Evolutionary conservation across 2,888 invertebrate species (phyloP).

Genomic region (Apotomis betuletana): DNA sequence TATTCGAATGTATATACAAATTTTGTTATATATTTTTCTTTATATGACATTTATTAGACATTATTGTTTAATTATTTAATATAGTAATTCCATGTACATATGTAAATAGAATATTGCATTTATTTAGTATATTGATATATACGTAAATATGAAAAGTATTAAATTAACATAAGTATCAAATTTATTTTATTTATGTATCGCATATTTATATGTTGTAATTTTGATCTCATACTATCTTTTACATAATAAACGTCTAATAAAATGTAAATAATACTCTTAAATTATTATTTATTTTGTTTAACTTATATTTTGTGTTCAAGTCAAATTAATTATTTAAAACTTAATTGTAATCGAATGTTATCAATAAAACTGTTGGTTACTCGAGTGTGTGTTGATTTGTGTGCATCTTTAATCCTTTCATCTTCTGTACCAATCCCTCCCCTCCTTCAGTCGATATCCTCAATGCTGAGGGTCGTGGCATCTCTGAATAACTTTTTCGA

Average conservation of each 20-base stretch:
- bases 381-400: constrained; percentile 45
- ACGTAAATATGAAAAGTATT: constrained; percentile 39
- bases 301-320: constrained; percentile 51
- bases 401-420: neutral
- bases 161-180: constrained; percentile 32
- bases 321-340: constrained; percentile 56
- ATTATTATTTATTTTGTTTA: constrained; percentile 42
- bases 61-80: constrained; percentile 39
- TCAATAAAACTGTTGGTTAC: constrained; percentile 75
- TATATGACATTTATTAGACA: constrained; percentile 6
- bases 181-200: constrained; percentile 50
- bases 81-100: constrained; percentile 49
- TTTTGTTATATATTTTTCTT: constrained; percentile 2
- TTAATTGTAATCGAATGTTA: constrained; percentile 64
- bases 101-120: constrained; percentile 64
- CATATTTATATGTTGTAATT: constrained; percentile 27
- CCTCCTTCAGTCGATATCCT: too few species aligned
- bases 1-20: constrained; percentile 46
- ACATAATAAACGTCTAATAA: constrained; percentile 23
- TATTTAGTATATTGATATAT: constrained; percentile 57
- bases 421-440: neutral
- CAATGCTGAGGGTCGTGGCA: too few species aligned
- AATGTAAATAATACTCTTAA: constrained; percentile 34
- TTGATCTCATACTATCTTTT: constrained; percentile 40
- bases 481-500: too few species aligned